Percentiles rank a stretch among this genome's conserved stretches.
phyloP scores from a whole-genome alignment of 2,113 vertebrate species.

The Phalacrocorax carbo region DNA sequence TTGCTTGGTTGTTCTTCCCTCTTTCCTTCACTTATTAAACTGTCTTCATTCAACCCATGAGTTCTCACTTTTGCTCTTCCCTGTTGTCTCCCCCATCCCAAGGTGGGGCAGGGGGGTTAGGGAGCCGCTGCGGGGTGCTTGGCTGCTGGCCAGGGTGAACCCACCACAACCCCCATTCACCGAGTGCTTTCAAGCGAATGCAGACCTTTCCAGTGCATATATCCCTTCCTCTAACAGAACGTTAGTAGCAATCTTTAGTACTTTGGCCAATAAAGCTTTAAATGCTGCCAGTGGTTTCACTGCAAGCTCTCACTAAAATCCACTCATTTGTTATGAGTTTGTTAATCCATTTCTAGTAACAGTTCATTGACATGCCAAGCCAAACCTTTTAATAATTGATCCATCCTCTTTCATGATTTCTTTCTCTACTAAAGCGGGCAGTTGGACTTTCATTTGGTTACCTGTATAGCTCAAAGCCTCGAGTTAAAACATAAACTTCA shows the following conservation, averaged over 20 bases:
- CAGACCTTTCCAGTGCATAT: neutral
- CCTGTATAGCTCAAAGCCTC: slow-evolving; percentile 91
- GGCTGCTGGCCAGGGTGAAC: neutral
- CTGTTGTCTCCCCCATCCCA: neutral
- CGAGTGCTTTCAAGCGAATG: neutral
- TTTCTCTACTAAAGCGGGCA: slow-evolving; percentile 87
- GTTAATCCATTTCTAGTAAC: slow-evolving; percentile 28
- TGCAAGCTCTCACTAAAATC: neutral
- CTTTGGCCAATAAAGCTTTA: neutral
- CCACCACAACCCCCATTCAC: neutral
- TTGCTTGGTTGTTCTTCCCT: neutral
- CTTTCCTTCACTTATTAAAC: neutral
- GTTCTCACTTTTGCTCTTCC: neutral
- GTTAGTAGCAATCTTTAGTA: neutral
- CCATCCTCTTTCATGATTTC: slow-evolving; percentile 88
- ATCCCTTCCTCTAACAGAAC: neutral
- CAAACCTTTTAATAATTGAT: slow-evolving; percentile 94
- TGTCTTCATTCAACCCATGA: neutral
- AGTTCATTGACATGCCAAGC: slow-evolving; percentile 63
- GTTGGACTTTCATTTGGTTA: slow-evolving; percentile 78
- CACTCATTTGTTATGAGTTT: slow-evolving; percentile 33
- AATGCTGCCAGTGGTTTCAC: neutral
- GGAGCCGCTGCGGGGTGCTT: neutral
- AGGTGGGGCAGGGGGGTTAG: neutral
- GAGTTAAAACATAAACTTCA: slow-evolving; percentile 72